Conservation (phyloP, 2,113 vertebrate genomes). For the Pygoscelis adeliae region DNA sequence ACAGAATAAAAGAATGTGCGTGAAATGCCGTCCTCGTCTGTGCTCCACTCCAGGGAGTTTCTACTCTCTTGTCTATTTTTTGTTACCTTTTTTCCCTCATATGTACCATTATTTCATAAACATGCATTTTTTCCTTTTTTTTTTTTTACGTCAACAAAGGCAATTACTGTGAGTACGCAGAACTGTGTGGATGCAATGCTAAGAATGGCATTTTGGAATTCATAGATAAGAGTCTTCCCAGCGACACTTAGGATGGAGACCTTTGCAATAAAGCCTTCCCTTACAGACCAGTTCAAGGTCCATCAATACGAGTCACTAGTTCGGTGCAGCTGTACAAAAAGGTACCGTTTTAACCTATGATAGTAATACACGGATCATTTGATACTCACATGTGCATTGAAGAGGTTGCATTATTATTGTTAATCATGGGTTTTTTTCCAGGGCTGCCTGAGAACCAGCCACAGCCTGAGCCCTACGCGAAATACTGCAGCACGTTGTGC, state of each 20-base stretch:
- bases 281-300: background rate
- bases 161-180: background rate
- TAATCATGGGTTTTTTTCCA: background rate
- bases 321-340: background rate
- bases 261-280: background rate
- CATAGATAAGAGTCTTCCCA: background rate
- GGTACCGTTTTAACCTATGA: background rate
- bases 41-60: background rate
- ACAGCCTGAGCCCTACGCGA: rapidly evolving
- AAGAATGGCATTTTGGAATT: background rate
- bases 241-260: rapidly evolving
- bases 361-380: background rate
- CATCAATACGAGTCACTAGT: background rate
- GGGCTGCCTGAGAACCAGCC: background rate
- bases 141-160: background rate
- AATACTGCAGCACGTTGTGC: rapidly evolving
- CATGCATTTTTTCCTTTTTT: too few relatives aligned
- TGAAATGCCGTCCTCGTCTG: background rate
- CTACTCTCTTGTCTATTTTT: background rate
- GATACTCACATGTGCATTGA: background rate
- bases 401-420: background rate
- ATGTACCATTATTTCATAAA: background rate
- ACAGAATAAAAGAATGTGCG: background rate
- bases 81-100: background rate
- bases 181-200: background rate